Evolutionary conservation across 2,113 vertebrate species (phyloP), one percentile per base, ranked within the genome.

Genomic region (Mellivora capensis): DNA sequence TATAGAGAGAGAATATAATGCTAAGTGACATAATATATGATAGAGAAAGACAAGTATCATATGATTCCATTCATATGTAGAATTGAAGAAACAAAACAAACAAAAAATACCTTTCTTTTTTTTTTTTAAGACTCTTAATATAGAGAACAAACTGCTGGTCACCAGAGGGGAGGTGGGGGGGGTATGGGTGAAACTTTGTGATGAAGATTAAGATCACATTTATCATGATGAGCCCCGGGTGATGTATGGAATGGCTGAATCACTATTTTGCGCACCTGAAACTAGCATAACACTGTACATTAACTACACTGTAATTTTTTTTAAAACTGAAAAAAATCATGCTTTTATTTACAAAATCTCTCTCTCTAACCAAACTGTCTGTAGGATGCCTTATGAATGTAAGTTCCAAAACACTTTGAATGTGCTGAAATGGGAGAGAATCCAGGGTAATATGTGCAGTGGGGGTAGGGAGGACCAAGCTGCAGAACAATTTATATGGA

Each of bases 401-500:
- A 61, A 62, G 14, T 59, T 91, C 52, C 34, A 91, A 79, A 90
- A 37, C 44, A 62, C 29, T 54, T 25, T 23, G 18, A 18, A 49
- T 42, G 2, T 14, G 4, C 23, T 59, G 72, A 29, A 31, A 80
- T 42, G 52, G 23, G 82, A 71, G 29, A 84, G 14, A 39, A 15
- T 62, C n/a, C 2, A 31, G 52, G 31, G n/a, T 37, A 92, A 83
- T 87, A 79, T 47, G 14, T 17, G 47, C 8, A 31, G 31, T 7
- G 13, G 4, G 14, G 4, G 8, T 4, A 20, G 7, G 4, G 1
- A 0, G 2, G 2, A 12, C 3, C 8, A 37, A 37, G 15, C 15
- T 82, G 47, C n/a, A 49, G 42, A 71, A 79, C 23, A 57, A 49
- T 90, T 71, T 59, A 12, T 49, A 27, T 12, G 44, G 23, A n/a